Evolutionary conservation across 1,140 invertebrate genomes (phyloP).

Genomic region (Diachasmimorpha longicaudata): DNA sequence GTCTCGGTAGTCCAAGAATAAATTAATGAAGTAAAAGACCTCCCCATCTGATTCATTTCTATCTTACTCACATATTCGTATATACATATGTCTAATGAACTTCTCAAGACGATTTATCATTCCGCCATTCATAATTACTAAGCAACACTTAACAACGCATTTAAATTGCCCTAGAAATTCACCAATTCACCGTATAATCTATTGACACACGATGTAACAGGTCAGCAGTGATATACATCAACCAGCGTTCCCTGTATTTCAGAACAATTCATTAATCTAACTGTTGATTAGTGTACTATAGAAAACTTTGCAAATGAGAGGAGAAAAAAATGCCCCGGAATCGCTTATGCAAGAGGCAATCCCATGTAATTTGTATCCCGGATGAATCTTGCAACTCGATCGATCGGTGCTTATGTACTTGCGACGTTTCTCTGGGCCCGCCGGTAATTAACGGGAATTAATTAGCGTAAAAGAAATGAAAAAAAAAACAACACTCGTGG

Average conservation of each 20-base stretch:
- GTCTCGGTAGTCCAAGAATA: constrained; percentile 17
- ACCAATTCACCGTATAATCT: neutral
- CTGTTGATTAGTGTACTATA: neutral
- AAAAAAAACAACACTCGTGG: constrained; percentile 25
- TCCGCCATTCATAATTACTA: constrained; percentile 26
- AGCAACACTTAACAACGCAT: neutral
- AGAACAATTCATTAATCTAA: neutral
- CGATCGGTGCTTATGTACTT: constrained; percentile 28
- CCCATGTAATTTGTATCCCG: constrained; percentile 37
- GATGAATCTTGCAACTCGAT: constrained; percentile 37
- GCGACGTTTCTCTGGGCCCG: constrained; percentile 28
- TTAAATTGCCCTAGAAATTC: neutral
- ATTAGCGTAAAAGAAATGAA: constrained; percentile 33
- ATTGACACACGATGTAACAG: neutral
- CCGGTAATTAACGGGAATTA: constrained; percentile 47
- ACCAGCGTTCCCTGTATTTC: neutral
- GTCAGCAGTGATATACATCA: neutral
- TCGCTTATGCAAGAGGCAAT: constrained; percentile 35
- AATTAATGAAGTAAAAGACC: constrained; percentile 9
- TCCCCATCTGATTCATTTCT: constrained; percentile 4
- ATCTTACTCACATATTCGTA: constrained; percentile 31
- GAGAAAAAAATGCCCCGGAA: constrained; percentile 16
- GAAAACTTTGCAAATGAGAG: neutral
- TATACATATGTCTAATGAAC: constrained; percentile 40
- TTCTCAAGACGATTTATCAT: constrained; percentile 48